Evolutionary conservation across 2,113 vertebrate species (phyloP).

Genomic region (Hippocampus guttulatus): DNA sequence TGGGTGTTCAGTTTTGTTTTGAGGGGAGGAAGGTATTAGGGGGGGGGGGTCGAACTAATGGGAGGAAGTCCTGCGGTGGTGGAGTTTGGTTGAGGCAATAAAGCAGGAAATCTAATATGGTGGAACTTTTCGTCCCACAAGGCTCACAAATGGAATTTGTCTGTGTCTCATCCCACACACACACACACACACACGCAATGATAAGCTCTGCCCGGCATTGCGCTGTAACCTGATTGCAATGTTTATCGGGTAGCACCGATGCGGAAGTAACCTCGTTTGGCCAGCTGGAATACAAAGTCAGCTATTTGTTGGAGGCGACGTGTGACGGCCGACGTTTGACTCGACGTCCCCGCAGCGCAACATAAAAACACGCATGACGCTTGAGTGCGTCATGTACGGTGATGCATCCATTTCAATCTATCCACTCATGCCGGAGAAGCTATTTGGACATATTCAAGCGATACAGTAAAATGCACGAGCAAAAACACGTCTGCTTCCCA

Average conservation of each 20-base stretch:
- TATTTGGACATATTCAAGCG: neutral
- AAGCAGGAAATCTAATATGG: slow-evolving; percentile 67
- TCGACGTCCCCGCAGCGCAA: neutral
- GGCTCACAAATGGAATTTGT: slow-evolving; percentile 39
- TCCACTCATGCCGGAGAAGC: neutral
- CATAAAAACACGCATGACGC: neutral
- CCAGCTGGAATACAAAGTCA: slow-evolving; percentile 59
- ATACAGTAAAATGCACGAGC: too few species aligned
- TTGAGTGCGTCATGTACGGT: neutral
- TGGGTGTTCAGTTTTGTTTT: neutral
- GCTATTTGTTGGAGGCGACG: slow-evolving; percentile 57
- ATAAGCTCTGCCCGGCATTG: slow-evolving; percentile 50
- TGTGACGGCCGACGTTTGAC: neutral
- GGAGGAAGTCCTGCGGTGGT: slow-evolving; percentile 47
- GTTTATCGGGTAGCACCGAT: slow-evolving; percentile 59
- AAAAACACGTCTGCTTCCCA: neutral
- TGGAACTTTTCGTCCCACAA: slow-evolving; percentile 52
- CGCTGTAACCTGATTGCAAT: slow-evolving; percentile 63
- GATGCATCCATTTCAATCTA: neutral
- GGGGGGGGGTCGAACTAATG: slow-evolving; percentile 29
- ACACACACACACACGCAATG: slow-evolving; percentile 26
- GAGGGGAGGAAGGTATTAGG: neutral
- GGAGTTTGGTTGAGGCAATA: slow-evolving; percentile 62
- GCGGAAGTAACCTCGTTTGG: slow-evolving; percentile 62
- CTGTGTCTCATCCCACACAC: slow-evolving; percentile 7